A percentile compares a stretch with the other conserved stretches of the same genome.
These are phyloP conservation scores for Margaritifera margaritifera DNA, from an alignment of 2,888 invertebrate genomes.

Conservation along the genomic window DNA sequence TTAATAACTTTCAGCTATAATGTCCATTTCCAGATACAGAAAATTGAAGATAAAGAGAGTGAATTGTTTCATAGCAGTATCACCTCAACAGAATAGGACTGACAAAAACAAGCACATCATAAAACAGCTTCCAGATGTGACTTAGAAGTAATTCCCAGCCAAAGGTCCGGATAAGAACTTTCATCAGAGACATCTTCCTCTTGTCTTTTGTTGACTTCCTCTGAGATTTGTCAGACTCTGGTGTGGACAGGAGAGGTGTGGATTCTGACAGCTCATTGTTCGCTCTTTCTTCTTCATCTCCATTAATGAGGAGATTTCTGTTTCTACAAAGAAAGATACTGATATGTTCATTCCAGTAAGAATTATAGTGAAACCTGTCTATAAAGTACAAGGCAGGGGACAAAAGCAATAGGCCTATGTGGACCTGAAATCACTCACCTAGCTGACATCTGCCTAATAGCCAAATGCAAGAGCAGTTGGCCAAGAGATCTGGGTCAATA, in stretches of 20 bases:
- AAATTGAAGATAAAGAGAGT: not conserved
- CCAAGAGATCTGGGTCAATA: no score
- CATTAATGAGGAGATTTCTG: no score
- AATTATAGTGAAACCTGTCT: no score
- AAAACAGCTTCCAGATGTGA: constrained; percentile 57
- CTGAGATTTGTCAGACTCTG: not conserved
- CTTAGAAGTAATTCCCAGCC: constrained; percentile 54
- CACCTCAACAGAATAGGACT: constrained; percentile 50
- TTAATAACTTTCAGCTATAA: not conserved
- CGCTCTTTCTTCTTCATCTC: constrained; percentile 8
- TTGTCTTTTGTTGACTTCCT: constrained; percentile 16
- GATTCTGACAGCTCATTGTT: constrained; percentile 64
- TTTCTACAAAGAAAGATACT: no score
- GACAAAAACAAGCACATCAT: constrained; percentile 51
- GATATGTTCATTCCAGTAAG: no score
- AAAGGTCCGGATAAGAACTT: constrained; percentile 55
- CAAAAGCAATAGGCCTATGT: no score
- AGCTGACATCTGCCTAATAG: no score
- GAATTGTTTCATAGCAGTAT: not conserved
- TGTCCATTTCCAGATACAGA: no score
- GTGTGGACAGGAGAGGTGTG: constrained; percentile 8
- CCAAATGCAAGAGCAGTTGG: no score
- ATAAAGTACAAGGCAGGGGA: no score
- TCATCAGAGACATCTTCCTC: constrained; percentile 44
- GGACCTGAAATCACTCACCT: no score